Percentiles rank a stretch among this genome's conserved stretches.
These are phyloP conservation scores for Ooceraea biroi DNA, from an alignment of 1,140 invertebrate species.

Conservation along the genomic window DNA sequence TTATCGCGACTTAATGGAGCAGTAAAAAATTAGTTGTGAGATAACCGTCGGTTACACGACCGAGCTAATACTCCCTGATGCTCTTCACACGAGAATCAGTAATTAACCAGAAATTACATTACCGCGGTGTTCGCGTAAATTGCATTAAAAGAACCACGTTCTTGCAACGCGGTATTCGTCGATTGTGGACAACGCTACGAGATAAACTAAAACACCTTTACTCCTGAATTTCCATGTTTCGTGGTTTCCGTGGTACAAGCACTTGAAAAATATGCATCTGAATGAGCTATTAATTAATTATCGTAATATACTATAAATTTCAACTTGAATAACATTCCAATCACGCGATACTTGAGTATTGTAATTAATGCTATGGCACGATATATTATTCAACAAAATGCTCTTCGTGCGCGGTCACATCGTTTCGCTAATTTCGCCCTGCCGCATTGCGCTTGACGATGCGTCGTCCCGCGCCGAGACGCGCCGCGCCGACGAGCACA, in stretches of 20 bases:
- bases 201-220: slow-evolving; percentile 4
- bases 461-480: slow-evolving; percentile 7
- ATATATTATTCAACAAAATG: too few species aligned
- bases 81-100: not conserved
- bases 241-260: too few species aligned
- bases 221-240: too few species aligned
- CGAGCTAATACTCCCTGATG: not conserved
- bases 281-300: too few species aligned
- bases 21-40: slow-evolving; percentile 20
- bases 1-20: slow-evolving; percentile 26
- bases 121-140: not conserved
- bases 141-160: not conserved
- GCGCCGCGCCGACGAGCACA: not conserved
- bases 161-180: not conserved
- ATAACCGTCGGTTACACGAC: not conserved
- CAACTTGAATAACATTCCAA: too few species aligned
- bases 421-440: slow-evolving; percentile 38
- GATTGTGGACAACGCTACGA: not conserved
- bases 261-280: too few species aligned
- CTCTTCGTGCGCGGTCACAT: too few species aligned
- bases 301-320: too few species aligned
- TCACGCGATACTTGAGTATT: too few species aligned
- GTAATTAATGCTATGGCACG: too few species aligned
- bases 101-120: slow-evolving; percentile 20
- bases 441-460: slow-evolving; percentile 37